These are phyloP conservation scores for Ditylenchus weischeri DNA, from an alignment of 2,888 invertebrate genomes.

Conservation along the genomic window DNA sequence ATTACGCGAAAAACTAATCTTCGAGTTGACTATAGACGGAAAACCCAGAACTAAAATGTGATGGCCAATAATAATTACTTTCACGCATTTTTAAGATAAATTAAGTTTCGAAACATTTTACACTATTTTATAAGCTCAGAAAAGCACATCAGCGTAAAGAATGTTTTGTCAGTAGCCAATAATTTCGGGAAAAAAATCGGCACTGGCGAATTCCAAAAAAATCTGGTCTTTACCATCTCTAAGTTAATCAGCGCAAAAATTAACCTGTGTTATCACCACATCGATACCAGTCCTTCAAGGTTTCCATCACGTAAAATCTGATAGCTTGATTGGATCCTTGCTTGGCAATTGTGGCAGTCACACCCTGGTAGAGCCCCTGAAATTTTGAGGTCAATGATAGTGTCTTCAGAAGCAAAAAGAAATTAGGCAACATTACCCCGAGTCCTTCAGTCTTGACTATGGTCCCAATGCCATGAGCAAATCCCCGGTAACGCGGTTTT, in stretches of 20 bases:
- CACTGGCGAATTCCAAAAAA: no score
- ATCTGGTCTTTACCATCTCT: no score
- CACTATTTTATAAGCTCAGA: no score
- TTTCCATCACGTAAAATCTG: conserved; percentile 93
- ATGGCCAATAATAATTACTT: no score
- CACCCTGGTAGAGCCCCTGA: conserved; percentile 77
- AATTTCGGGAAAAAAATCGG: no score
- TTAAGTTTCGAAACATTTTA: no score
- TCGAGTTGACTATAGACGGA: no score
- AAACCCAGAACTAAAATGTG: no score
- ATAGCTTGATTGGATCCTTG: conserved; percentile 98
- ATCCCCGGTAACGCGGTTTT: conserved; percentile 85
- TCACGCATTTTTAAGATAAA: no score
- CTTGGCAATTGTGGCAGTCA: conserved; percentile 91
- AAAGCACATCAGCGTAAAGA: no score
- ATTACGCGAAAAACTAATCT: not conserved
- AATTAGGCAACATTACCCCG: conserved; percentile 24
- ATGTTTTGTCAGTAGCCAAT: no score
- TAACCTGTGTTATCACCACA: conserved; percentile 49
- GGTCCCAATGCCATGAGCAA: conserved; percentile 79
- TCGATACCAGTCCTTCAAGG: conserved; percentile 68
- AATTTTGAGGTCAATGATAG: conserved; percentile 6
- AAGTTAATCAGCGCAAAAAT: not conserved
- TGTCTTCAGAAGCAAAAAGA: conserved; percentile 2
- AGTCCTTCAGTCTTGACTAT: conserved; percentile 43